These are phyloP conservation scores for Sepiola atlantica DNA, from an alignment of 2,888 invertebrate genomes.

Conservation along the genomic window DNA sequence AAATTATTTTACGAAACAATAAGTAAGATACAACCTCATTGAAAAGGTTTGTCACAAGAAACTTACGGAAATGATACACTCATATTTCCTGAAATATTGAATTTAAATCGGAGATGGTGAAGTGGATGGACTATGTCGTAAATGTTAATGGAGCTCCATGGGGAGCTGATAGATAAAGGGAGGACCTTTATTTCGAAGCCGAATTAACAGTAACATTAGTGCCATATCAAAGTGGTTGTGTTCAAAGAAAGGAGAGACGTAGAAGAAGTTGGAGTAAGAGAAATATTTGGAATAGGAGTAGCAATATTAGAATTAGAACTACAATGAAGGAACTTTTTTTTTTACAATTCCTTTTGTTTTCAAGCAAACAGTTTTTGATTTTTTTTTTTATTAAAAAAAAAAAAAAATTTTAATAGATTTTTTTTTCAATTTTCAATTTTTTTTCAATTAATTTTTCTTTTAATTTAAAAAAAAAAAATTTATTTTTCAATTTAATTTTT, in stretches of 20 bases:
- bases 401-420: too few relatives aligned
- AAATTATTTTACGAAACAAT: not conserved
- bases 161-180: not conserved
- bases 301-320: not conserved
- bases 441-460: too few relatives aligned
- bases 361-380: not conserved
- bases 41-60: not conserved
- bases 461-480: too few relatives aligned
- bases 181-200: not conserved
- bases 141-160: not conserved
- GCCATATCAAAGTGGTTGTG: not conserved
- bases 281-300: not conserved
- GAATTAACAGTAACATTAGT: not conserved
- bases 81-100: not conserved
- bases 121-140: not conserved
- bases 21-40: not conserved
- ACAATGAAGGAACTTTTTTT: not conserved
- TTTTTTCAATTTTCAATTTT: too few relatives aligned
- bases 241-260: not conserved
- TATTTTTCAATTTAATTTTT: too few relatives aligned
- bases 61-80: not conserved
- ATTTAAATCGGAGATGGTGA: not conserved
- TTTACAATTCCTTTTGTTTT: conserved; percentile 10
- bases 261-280: not conserved
- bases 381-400: too few relatives aligned